Base-by-base conservation (phyloP, 2,113 vertebrate genomes). In the Cyprinodon variegatus region DNA sequence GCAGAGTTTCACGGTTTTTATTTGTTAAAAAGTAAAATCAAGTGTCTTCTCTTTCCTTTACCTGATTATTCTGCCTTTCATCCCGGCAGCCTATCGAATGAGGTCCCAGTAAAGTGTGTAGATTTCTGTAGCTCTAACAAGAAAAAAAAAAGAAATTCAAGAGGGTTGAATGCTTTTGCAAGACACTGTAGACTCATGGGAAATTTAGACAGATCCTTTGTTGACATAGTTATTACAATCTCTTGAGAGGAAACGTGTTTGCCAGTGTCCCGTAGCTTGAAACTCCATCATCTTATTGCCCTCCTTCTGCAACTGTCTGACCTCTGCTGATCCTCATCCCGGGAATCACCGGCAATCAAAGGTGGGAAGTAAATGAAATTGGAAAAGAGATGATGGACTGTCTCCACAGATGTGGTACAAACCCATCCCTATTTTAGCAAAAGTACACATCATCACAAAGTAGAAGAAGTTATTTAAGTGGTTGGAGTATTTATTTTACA, bases 401-500 rank as follows among this genome's bases (percentile, higher is more conserved):
- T 86, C 87, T 89, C 81, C 83, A 37, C 82, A 65, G 65, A 80
- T 78, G 68, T 73, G 68, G 70, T 76, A 65, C 62, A 70, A 36
- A 74, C 80, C 88, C 78, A 78, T 61, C 82, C 79, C 84, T 90
- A 82, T 90, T 87, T 84, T 86, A 83, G 80, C 78, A 61, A 68
- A 67, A 68, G 83, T 86, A 87, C 85, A 70, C 67, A 6, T 73
- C 68, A 60, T 84, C 75, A 86, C 29, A 65, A 80, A 89, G 50
- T 20, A 57, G 15, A 50, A 53, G 76, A 72, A 81, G 59, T 11
- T 48, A 73, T 84, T 80, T 46, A n/a, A 70, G 72, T 53, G 66
- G 65, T 82, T 4, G 81, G 82, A 65, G 78, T 83, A 85, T 73
- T 66, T 68, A 6, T 53, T 53, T n/a, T 57, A 8, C 65, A 41